Evolutionary conservation across 2,113 vertebrate genomes (phyloP).

Genomic region (Nothoprocta pentlandii): DNA sequence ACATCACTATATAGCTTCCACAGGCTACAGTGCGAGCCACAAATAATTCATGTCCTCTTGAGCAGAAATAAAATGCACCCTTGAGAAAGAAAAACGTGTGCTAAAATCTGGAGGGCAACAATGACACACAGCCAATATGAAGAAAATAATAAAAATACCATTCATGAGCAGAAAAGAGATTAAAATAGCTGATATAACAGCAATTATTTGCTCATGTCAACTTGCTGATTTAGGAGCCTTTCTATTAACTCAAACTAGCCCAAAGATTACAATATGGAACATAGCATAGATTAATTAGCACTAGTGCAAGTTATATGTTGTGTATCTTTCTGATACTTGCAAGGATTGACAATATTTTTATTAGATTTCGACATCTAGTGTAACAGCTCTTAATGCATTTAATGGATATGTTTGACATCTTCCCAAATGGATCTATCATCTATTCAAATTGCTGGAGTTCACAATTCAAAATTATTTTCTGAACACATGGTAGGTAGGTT

Average conservation of each 20-base stretch:
- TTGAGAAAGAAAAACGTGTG: background rate
- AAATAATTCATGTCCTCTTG: background rate
- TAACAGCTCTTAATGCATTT: background rate
- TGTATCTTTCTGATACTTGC: background rate
- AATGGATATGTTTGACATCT: background rate
- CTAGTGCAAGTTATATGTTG: background rate
- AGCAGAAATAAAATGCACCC: background rate
- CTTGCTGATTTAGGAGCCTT: background rate
- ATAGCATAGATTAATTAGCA: background rate
- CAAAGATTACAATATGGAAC: background rate
- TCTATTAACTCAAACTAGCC: background rate
- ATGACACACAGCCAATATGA: background rate
- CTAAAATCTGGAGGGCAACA: background rate
- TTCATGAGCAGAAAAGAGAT: background rate
- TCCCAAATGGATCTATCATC: background rate
- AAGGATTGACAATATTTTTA: background rate
- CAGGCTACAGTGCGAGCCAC: background rate
- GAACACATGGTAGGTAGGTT: background rate
- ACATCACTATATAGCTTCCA: background rate
- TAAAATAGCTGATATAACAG: background rate
- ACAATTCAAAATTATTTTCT: background rate
- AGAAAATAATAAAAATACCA: background rate
- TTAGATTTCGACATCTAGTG: background rate
- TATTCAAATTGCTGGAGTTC: background rate
- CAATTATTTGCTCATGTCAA: background rate